phyloP scores from a whole-genome alignment of 2,888 invertebrate genomes.

The Fragum fragum region DNA sequence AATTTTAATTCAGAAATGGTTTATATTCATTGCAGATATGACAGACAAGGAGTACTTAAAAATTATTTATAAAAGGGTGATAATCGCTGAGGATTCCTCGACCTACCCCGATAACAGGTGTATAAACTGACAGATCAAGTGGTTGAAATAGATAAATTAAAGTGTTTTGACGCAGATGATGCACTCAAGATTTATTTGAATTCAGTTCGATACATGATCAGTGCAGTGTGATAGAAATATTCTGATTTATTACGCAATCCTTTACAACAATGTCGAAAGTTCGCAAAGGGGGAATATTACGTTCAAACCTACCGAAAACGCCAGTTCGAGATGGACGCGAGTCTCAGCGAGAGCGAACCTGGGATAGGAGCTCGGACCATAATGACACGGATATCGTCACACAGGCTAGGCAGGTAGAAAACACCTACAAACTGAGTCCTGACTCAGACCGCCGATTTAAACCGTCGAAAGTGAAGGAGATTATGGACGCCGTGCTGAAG shows the following conservation, averaged over 20 bases:
- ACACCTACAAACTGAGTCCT: constrained; percentile 69
- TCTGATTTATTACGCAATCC: neutral
- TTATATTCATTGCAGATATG: too few relatives aligned
- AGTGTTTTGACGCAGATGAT: neutral
- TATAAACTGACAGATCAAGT: neutral
- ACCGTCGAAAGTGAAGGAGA: constrained; percentile 59
- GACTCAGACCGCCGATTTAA: constrained; percentile 64
- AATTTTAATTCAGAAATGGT: too few relatives aligned
- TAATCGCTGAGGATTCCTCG: too few relatives aligned
- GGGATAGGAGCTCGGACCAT: constrained; percentile 44
- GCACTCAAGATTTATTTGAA: neutral
- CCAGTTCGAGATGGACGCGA: constrained; percentile 51
- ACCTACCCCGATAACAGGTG: neutral
- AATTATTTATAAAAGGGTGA: too few relatives aligned
- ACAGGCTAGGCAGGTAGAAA: constrained; percentile 59
- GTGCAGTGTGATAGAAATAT: neutral
- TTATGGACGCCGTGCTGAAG: constrained; percentile 66
- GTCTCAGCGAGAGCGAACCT: constrained; percentile 48
- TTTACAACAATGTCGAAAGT: constrained; percentile 18
- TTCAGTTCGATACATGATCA: neutral
- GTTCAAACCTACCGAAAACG: constrained; percentile 60
- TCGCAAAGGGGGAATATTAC: constrained; percentile 46
- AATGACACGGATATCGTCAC: constrained; percentile 28
- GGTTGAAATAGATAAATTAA: constrained; percentile 1
- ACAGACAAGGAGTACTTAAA: too few relatives aligned